These are phyloP conservation scores for Panulirus ornatus DNA, from an alignment of 1,140 invertebrate species.

Conservation along the genomic window DNA sequence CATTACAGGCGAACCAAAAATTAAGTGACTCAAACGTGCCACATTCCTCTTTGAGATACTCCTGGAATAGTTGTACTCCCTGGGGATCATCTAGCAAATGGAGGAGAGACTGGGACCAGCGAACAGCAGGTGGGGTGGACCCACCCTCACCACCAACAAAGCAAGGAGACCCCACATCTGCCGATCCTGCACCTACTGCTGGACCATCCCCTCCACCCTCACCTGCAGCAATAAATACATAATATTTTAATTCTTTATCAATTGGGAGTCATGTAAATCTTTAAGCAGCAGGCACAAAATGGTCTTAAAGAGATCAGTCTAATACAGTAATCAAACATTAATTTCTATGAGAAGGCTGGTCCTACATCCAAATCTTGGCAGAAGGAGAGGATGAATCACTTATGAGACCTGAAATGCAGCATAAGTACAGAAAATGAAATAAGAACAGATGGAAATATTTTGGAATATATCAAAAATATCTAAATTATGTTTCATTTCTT, in stretches of 20 bases:
- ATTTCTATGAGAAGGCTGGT: too few species aligned
- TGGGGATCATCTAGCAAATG: slow-evolving; percentile 55
- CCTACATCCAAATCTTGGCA: too few species aligned
- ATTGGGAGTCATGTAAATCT: too few species aligned
- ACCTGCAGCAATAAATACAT: slow-evolving; percentile 42
- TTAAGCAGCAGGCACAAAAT: too few species aligned
- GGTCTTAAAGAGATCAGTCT: too few species aligned
- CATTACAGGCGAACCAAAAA: slow-evolving; percentile 68
- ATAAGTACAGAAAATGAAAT: too few species aligned
- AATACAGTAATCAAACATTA: too few species aligned
- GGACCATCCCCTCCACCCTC: slow-evolving; percentile 49
- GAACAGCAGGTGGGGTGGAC: slow-evolving; percentile 50
- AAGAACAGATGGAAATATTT: too few species aligned
- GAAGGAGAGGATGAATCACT: too few species aligned
- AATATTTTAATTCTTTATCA: background rate
- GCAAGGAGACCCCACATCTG: slow-evolving; percentile 49
- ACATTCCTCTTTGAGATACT: slow-evolving; percentile 59
- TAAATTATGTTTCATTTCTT: too few species aligned
- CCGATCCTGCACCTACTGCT: slow-evolving; percentile 34
- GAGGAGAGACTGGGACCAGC: slow-evolving; percentile 56
- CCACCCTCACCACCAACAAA: slow-evolving; percentile 60
- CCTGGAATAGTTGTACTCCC: slow-evolving; percentile 59
- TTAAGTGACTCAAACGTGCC: slow-evolving; percentile 52
- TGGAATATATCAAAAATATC: too few species aligned
- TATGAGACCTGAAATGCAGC: too few species aligned